Conservation (phyloP, 2,888 invertebrate species). For the Drosophila pseudotakahashii region DNA sequence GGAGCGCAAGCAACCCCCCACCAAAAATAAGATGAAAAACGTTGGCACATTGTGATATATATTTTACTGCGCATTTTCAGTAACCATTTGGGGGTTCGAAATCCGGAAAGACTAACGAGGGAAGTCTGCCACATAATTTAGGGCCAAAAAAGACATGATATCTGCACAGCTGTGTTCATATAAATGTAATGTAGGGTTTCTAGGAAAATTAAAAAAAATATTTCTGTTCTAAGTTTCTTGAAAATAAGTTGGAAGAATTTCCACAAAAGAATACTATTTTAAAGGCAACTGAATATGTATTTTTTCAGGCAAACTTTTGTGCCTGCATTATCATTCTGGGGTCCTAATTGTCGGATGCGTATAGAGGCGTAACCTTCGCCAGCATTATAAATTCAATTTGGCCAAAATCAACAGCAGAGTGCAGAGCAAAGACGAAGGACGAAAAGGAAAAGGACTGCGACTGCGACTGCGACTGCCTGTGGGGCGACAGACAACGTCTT, state of each 20-base stretch:
- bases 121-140: conserved; percentile 43
- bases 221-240: too few species aligned
- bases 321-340: conserved; percentile 32
- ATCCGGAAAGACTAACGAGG: conserved; percentile 61
- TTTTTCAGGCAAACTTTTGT: neutral
- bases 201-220: too few species aligned
- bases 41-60: conserved; percentile 41
- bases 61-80: conserved; percentile 34
- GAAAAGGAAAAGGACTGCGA: conserved; percentile 7
- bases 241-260: neutral
- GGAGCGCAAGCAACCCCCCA: neutral
- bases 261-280: neutral
- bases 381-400: conserved; percentile 50
- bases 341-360: conserved; percentile 32
- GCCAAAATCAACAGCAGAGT: conserved; percentile 40
- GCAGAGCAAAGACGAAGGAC: neutral
- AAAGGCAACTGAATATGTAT: neutral
- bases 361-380: conserved; percentile 4
- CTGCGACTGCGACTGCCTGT: conserved; percentile 16
- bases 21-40: conserved; percentile 16
- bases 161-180: neutral
- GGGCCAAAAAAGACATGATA: neutral
- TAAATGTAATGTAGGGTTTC: neutral
- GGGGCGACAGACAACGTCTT: conserved; percentile 50
- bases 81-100: conserved; percentile 17